Conservation (phyloP, 2,113 vertebrate species). For the Ranitomeya imitator region DNA sequence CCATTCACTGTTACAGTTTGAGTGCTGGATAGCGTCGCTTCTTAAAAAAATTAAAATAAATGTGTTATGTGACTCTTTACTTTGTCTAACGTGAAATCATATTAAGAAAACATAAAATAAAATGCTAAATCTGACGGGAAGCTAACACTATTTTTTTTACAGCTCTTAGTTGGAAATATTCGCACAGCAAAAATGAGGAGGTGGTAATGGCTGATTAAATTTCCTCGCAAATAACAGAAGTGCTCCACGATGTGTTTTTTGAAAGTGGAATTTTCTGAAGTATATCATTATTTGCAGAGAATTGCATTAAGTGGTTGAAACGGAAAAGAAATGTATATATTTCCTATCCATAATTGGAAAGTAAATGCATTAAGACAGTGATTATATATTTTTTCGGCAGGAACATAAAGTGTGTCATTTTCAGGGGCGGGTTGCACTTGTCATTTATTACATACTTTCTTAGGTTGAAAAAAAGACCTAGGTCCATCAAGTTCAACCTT, state of each 20-base stretch:
- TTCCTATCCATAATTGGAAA: conserved; percentile 10
- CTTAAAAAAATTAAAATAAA: background rate
- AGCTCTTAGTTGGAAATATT: background rate
- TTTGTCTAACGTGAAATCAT: background rate
- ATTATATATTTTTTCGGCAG: background rate
- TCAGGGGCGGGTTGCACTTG: background rate
- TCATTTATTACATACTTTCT: background rate
- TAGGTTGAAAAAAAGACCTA: too few relatives aligned
- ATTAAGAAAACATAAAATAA: background rate
- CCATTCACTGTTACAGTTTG: too few relatives aligned
- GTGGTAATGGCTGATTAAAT: conserved; percentile 16
- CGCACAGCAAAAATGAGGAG: background rate
- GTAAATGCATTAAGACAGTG: conserved; percentile 19
- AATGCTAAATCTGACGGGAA: background rate
- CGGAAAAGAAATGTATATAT: background rate
- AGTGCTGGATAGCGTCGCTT: too few relatives aligned
- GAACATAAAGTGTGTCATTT: background rate
- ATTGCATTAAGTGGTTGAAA: conserved; percentile 21
- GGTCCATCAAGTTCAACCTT: too few relatives aligned
- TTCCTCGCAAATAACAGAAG: conserved; percentile 12
- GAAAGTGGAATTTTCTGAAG: conserved; percentile 12
- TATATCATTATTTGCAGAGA: conserved; percentile 30
- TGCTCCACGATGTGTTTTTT: conserved; percentile 12
- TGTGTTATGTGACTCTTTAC: background rate
- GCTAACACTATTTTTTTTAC: background rate